Base-by-base conservation (phyloP, 1,140 invertebrate genomes). In the Potamilus streckersoni region DNA sequence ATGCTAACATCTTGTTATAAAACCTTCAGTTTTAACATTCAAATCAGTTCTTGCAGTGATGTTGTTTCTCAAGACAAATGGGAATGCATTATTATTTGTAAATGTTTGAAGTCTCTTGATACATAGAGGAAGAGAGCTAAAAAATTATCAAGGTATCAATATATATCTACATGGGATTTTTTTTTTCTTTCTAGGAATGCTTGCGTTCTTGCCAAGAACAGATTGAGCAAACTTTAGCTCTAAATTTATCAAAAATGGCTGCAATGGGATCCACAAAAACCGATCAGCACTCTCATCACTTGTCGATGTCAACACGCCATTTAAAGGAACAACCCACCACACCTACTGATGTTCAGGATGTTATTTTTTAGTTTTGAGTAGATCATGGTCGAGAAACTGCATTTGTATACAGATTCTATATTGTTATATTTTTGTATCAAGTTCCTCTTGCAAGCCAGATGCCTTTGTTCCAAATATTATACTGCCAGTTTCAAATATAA, bases 191-290 rank as follows among this genome's bases (percentile, higher is more conserved):
- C 90, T 17, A 95, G 94, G 94, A 95, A 83, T 94, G 93, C 79
- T 90, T 95, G 27, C 92, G 93, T 80, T 92, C 92, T 2, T 95
- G 94, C 83, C 90, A 94, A 70, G 92, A 93, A 81, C 93, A 94
- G 84, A 93, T 95, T 66, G 94, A 95, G 84, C 92, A 93, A 75
- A 94, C 94, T 91, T 92, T 95, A 23, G 91, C 92, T 77, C 88
- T 87, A 58, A 91, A 91, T 84, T 91, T 93, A 90, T 82, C 82
- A 1, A 76, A 74, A 27, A 69, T 84, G 66, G 71, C 69, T 56
- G 57, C 63, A 56, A 38, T 68, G 11, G 79, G 77, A 66, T 62
- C 74, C 14, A 71, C 76, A 19, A 73, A 76, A 19, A 82, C 81
- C 79, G 77, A 78, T 64, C 80, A 82, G 78, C 87, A 83, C 65